Base-by-base conservation (phyloP, 2,888 invertebrate genomes). In the Bombylius discolor region DNA sequence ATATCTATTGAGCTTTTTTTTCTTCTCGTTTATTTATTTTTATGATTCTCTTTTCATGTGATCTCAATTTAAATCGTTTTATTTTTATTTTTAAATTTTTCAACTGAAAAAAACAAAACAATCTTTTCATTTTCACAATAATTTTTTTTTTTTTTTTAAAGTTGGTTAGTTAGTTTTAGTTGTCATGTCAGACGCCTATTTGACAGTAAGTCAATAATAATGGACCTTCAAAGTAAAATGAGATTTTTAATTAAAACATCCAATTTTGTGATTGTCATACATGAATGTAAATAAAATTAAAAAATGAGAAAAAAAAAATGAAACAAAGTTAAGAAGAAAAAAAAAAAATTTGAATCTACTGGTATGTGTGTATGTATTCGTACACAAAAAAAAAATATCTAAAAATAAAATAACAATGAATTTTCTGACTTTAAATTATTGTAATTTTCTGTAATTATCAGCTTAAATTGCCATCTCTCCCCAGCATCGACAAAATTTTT, bases 161-260 rank as follows among this genome's bases (percentile, higher is more conserved):
- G 39, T 42, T 42, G 53, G 49, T 23, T 23, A 23, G 23, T 23
- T 23, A 23, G 23, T 23, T 23, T 23, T 23, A 23, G 23, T 44
- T 53, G 53, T 49, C 53, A 53, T 53, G 53, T 49, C 45, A 49
- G 53, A 53, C 53, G 44, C 53, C 53, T 53, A 45, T 53, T 42
- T 53, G 53, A 53, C 53, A 53, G 53, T 49, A 53, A 53, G 53
- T 53, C 49, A 49, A 49, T 53, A 53, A 53, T 53, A 49, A 53
- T 53, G 53, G 48, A 49, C 49, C 53, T 53, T 53, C 33, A n/a
- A 42, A 33, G 42, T 33, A 44, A 49, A 53, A 53, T 53, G 48
- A 53, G 49, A 49, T 49, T 53, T 51, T 53, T 53, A 53, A 53
- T 53, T 53, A 53, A 53, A 53, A 53, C 49, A 45, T 53, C 49